These are phyloP conservation scores for Caiman crocodilus DNA, from an alignment of 2,797 vertebrate species.

Conservation along the genomic window DNA sequence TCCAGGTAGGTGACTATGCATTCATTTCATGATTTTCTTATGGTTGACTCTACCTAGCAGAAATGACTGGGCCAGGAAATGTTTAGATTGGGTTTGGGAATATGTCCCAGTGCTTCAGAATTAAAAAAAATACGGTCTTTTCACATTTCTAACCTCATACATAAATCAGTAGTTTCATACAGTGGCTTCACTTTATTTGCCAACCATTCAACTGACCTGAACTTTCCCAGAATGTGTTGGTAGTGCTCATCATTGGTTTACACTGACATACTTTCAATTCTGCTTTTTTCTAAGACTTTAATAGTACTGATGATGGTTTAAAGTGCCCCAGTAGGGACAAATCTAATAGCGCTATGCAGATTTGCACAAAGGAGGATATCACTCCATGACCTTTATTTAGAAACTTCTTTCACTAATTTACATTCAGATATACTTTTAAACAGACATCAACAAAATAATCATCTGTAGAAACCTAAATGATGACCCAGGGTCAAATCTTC, in stretches of 20 bases:
- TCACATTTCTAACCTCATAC: conserved; percentile 2
- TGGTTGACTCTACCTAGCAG: conserved; percentile 28
- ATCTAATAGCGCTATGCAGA: neutral
- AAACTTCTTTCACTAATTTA: fast-evolving
- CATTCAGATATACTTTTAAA: neutral
- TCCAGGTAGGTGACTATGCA: neutral
- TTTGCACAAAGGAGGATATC: neutral
- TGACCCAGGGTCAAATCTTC: neutral
- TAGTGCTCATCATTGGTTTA: neutral
- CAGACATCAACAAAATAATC: neutral
- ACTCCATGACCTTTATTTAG: neutral
- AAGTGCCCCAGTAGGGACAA: neutral
- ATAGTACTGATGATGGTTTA: conserved; percentile 30
- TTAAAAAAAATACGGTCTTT: conserved; percentile 2
- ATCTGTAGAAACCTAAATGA: neutral
- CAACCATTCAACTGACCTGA: neutral
- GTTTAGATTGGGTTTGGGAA: conserved; percentile 9
- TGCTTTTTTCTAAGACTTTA: conserved; percentile 31
- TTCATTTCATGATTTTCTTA: neutral
- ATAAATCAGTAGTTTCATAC: neutral
- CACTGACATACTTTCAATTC: neutral
- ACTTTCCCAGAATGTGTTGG: neutral
- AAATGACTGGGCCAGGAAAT: neutral
- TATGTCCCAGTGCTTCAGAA: conserved; percentile 10
- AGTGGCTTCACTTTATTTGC: conserved; percentile 5